These are phyloP conservation scores for Ispidina picta DNA, from an alignment of 2,797 vertebrate species.

Conservation along the genomic window DNA sequence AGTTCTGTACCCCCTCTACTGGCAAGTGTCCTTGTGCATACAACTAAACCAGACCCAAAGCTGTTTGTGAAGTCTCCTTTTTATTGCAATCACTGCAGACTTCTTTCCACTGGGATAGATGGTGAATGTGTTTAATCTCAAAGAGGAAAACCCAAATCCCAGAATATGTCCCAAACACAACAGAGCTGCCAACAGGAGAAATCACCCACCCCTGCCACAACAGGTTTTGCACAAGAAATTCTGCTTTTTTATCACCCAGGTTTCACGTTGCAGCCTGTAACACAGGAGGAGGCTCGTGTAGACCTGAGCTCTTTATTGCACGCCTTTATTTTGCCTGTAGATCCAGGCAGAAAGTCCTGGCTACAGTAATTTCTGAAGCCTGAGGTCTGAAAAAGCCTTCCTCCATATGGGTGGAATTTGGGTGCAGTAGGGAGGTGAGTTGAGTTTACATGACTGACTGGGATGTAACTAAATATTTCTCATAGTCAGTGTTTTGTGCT, in stretches of 20 bases:
- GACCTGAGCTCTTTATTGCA: neutral
- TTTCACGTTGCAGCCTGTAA: neutral
- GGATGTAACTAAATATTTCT: neutral
- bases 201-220: neutral
- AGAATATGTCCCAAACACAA: neutral
- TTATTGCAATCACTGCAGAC: neutral
- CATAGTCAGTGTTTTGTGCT: neutral
- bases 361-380: neutral
- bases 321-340: neutral
- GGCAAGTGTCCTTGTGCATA: neutral
- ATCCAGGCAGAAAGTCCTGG: neutral
- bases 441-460: neutral
- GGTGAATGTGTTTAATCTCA: neutral
- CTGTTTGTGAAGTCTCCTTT: neutral
- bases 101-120: neutral
- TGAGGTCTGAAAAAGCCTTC: neutral
- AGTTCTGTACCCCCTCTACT: conserved; percentile 18
- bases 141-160: neutral
- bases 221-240: neutral
- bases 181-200: neutral
- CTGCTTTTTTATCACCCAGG: neutral
- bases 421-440: neutral
- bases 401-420: neutral
- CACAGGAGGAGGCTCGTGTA: neutral
- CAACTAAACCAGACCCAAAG: neutral